Evolutionary conservation across 1,140 invertebrate species (phyloP).

Genomic region (Diprion similis): DNA sequence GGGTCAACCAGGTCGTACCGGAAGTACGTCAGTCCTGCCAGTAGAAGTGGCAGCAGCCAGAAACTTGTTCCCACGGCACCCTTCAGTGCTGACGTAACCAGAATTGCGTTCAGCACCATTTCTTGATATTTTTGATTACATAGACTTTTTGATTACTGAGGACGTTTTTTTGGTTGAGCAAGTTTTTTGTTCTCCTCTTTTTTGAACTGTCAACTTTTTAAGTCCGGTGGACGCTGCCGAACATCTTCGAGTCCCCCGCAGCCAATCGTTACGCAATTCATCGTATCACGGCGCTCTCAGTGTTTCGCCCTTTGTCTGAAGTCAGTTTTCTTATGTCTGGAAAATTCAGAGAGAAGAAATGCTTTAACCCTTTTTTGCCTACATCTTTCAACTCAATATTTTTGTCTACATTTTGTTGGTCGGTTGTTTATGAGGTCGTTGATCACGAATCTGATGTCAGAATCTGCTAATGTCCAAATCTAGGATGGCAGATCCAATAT

Average conservation of each 20-base stretch:
- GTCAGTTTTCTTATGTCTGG: too few relatives aligned
- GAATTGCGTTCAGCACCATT: slow-evolving; percentile 76
- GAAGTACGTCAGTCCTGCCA: slow-evolving; percentile 83
- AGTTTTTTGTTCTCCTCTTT: slow-evolving; percentile 13
- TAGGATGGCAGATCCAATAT: too few relatives aligned
- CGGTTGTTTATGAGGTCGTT: too few relatives aligned
- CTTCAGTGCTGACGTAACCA: slow-evolving; percentile 77
- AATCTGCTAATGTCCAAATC: too few relatives aligned
- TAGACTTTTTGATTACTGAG: slow-evolving; percentile 14
- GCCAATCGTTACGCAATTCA: slow-evolving; percentile 6
- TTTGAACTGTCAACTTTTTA: slow-evolving; percentile 14
- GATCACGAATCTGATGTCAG: too few relatives aligned
- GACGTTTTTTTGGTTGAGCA: slow-evolving; percentile 13
- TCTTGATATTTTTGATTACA: slow-evolving; percentile 33
- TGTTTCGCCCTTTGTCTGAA: too few relatives aligned
- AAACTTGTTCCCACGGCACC: slow-evolving; percentile 77
- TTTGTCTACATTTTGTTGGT: too few relatives aligned
- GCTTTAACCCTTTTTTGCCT: too few relatives aligned
- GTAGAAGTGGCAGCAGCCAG: slow-evolving; percentile 82
- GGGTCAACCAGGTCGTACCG: slow-evolving; percentile 83
- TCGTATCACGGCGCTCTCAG: neutral
- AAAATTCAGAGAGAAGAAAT: too few relatives aligned
- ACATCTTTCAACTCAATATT: too few relatives aligned
- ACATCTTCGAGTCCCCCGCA: slow-evolving; percentile 39
- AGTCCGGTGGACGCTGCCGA: slow-evolving; percentile 41